Percentiles rank a stretch among this genome's conserved stretches.
These are phyloP conservation scores for Graptemys geographica DNA, from an alignment of 2,797 vertebrate species.

Conservation along the genomic window DNA sequence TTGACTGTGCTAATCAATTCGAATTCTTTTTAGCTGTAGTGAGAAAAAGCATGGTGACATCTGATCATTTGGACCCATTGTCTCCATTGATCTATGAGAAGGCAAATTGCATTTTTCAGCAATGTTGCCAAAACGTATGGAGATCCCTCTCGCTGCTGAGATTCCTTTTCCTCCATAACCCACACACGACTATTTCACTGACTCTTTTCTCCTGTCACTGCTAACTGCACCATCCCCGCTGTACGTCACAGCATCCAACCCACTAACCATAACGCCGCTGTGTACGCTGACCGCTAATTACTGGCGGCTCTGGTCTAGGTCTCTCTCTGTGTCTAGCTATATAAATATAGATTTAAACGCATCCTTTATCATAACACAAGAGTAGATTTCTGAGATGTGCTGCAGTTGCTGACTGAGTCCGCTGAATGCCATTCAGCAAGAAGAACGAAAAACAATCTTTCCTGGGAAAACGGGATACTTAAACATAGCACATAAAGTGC, in stretches of 20 bases:
- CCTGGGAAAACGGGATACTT: neutral
- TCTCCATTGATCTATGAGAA: neutral
- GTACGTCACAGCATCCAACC: neutral
- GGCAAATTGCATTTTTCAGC: fast-evolving
- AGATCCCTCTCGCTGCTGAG: neutral
- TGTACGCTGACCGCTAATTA: neutral
- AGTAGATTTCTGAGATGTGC: fast-evolving
- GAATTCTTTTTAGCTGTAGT: neutral
- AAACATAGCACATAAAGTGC: neutral
- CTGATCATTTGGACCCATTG: neutral
- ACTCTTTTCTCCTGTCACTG: neutral
- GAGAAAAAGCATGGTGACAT: neutral
- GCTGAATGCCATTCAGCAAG: neutral
- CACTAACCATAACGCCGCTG: neutral
- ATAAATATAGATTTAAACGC: neutral
- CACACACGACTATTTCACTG: too few species aligned
- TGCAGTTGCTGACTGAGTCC: neutral
- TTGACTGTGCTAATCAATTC: neutral
- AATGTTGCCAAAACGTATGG: neutral
- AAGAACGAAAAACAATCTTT: neutral
- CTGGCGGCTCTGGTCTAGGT: neutral
- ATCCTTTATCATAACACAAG: neutral
- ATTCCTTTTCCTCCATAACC: neutral
- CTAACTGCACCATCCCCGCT: neutral
- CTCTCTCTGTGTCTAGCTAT: neutral